phyloP scores from a whole-genome alignment of 2,113 vertebrate species.

The Phoenicopterus ruber region DNA sequence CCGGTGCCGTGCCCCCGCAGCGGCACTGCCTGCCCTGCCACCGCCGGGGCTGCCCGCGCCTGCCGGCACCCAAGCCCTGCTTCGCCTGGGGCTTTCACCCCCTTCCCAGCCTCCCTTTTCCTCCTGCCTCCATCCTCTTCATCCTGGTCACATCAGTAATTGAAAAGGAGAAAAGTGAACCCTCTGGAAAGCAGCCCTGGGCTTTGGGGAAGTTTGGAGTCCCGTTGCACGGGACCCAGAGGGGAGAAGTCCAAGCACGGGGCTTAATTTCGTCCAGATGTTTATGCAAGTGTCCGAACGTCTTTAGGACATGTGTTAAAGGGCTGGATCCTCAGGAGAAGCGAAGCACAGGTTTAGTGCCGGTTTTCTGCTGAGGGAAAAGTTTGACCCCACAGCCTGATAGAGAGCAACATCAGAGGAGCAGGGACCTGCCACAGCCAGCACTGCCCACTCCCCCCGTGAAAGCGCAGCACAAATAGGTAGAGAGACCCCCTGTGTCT shows the following conservation, averaged over 20 bases:
- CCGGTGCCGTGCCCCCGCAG: not conserved
- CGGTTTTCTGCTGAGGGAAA: not conserved
- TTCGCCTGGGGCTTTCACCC: not conserved
- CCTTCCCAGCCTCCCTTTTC: not conserved
- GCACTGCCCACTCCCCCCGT: fast-evolving
- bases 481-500: fast-evolving
- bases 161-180: not conserved
- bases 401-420: not conserved
- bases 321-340: not conserved
- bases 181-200: not conserved
- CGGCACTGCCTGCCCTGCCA: not conserved
- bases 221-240: fast-evolving
- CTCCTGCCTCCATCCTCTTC: not conserved
- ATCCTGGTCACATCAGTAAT: fast-evolving
- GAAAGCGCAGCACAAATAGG: fast-evolving
- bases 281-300: fast-evolving
- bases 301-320: fast-evolving
- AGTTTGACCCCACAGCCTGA: fast-evolving
- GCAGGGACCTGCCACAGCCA: fast-evolving
- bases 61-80: not conserved
- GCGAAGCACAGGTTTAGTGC: not conserved
- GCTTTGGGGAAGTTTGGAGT: not conserved
- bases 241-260: not conserved
- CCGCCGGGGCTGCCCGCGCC: not conserved
- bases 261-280: not conserved